These are phyloP conservation scores for Cerceris rybyensis DNA, from an alignment of 2,888 invertebrate species.

Conservation along the genomic window DNA sequence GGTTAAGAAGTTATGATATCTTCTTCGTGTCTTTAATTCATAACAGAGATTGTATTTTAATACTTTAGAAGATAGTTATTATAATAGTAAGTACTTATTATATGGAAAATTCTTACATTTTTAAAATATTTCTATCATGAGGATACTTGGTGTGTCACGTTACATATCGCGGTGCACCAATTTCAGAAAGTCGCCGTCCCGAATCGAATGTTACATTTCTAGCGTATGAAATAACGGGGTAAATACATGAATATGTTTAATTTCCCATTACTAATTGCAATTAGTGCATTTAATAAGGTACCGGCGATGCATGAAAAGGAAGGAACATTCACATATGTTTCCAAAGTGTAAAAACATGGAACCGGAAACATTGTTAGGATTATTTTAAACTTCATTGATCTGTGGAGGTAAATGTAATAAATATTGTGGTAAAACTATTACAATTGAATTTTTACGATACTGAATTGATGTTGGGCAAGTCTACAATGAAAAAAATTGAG, in stretches of 20 bases:
- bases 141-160: conserved; percentile 4
- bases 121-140: conserved; percentile 19
- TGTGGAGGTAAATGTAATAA: background rate
- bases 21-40: no score
- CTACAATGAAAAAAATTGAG: no score
- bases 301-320: background rate
- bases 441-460: no score
- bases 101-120: conserved; percentile 14
- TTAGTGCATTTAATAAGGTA: background rate
- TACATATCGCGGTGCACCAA: background rate
- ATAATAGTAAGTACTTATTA: background rate
- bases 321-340: background rate
- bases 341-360: background rate
- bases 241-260: background rate
- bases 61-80: no score
- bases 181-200: background rate
- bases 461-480: no score
- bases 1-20: no score
- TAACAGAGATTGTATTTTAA: no score
- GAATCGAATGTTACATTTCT: background rate
- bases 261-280: background rate
- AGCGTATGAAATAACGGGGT: background rate
- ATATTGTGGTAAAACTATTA: background rate
- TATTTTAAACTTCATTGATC: background rate
- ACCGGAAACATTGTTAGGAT: background rate